A percentile compares a stretch with the other conserved stretches of the same genome.
Conservation (phyloP, 2,113 vertebrate species). For the Calidris pygmaea region DNA sequence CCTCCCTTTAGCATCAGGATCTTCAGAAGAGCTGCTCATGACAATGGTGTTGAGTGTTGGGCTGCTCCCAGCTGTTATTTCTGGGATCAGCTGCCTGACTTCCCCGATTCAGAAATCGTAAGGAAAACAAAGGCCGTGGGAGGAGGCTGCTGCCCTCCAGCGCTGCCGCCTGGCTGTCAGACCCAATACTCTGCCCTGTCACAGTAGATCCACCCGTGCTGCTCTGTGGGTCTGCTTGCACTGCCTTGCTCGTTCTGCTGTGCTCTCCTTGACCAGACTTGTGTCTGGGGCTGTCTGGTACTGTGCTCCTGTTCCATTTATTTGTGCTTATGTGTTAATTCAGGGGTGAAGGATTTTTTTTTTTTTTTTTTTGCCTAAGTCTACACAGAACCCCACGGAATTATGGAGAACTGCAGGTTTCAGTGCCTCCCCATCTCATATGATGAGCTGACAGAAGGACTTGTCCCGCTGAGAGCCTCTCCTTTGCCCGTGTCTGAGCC, state of each 20-base stretch:
- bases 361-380: background rate
- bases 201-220: background rate
- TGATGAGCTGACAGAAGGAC: background rate
- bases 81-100: background rate
- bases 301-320: background rate
- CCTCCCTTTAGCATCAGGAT: background rate
- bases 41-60: background rate
- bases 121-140: background rate
- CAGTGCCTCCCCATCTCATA: background rate
- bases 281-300: background rate
- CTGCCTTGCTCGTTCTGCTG: background rate
- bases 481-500: background rate
- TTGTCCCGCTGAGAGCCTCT: background rate
- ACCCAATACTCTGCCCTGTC: background rate
- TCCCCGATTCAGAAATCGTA: background rate
- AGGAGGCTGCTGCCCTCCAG: constrained; percentile 22
- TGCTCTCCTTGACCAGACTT: background rate
- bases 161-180: background rate
- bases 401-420: background rate
- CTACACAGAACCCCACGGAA: background rate
- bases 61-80: background rate
- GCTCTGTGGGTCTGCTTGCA: background rate
- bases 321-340: background rate
- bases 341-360: background rate
- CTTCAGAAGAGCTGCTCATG: background rate